Conservation (phyloP, 2,113 vertebrate genomes). For the Calidris pugnax region DNA sequence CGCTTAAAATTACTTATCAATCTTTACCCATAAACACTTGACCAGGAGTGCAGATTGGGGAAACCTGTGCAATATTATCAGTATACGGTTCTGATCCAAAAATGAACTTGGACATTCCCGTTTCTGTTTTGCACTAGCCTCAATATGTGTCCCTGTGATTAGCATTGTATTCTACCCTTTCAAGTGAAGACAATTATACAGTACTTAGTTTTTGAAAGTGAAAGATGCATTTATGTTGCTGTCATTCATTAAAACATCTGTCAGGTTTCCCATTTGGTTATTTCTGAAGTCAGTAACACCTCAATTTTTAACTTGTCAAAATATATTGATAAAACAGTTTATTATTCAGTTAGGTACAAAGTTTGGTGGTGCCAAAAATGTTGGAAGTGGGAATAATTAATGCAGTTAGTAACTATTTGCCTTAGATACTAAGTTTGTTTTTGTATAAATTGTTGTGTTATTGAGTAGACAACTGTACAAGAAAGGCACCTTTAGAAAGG, state of each 20-base stretch:
- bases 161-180: neutral
- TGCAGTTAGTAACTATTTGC: neutral
- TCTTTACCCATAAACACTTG: neutral
- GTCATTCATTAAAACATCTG: neutral
- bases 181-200: rapidly evolving
- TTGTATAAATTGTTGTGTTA: neutral
- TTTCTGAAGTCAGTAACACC: neutral
- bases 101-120: neutral
- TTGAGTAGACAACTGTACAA: neutral
- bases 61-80: neutral
- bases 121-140: neutral
- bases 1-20: neutral
- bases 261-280: neutral
- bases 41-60: neutral
- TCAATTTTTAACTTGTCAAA: neutral
- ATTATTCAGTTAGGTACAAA: neutral
- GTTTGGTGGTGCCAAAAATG: neutral
- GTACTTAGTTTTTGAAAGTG: neutral
- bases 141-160: rapidly evolving
- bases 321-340: neutral
- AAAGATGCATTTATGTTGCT: neutral
- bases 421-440: neutral
- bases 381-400: neutral
- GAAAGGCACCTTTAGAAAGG: neutral
- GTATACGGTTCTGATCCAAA: neutral